phyloP scores from a whole-genome alignment of 2,888 invertebrate species.

The Dynastes tityus region DNA sequence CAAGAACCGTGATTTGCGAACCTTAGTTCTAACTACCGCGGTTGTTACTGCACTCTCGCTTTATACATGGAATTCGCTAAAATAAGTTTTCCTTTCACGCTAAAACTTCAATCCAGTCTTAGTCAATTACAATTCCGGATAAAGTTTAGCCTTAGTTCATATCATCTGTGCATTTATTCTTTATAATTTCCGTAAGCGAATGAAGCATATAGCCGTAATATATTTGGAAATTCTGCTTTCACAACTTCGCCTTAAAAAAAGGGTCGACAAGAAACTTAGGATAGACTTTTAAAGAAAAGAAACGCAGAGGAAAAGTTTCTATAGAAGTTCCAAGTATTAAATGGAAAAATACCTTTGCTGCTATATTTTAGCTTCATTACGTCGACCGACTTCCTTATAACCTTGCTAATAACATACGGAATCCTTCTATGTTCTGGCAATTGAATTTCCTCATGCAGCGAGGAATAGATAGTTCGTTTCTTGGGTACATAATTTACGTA shows the following conservation, averaged over 20 bases:
- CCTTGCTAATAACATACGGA: constrained; percentile 10
- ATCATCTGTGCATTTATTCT: too few relatives aligned
- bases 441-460: constrained; percentile 1
- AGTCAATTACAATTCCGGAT: not conserved
- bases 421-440: not conserved
- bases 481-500: not conserved
- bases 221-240: too few relatives aligned
- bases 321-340: constrained; percentile 3
- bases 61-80: too few relatives aligned
- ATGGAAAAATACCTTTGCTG: constrained; percentile 3
- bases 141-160: not conserved
- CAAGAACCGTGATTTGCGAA: too few relatives aligned
- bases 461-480: constrained; percentile 7
- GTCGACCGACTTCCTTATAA: constrained; percentile 4
- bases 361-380: constrained; percentile 4
- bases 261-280: not conserved
- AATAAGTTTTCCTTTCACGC: too few relatives aligned
- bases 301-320: not conserved
- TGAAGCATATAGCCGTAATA: too few relatives aligned
- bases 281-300: not conserved
- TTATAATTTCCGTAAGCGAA: too few relatives aligned
- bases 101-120: too few relatives aligned
- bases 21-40: too few relatives aligned
- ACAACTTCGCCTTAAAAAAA: too few relatives aligned
- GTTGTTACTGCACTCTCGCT: too few relatives aligned